Conservation (phyloP, 2,113 vertebrate species). For the Thunnus maccoyii region DNA sequence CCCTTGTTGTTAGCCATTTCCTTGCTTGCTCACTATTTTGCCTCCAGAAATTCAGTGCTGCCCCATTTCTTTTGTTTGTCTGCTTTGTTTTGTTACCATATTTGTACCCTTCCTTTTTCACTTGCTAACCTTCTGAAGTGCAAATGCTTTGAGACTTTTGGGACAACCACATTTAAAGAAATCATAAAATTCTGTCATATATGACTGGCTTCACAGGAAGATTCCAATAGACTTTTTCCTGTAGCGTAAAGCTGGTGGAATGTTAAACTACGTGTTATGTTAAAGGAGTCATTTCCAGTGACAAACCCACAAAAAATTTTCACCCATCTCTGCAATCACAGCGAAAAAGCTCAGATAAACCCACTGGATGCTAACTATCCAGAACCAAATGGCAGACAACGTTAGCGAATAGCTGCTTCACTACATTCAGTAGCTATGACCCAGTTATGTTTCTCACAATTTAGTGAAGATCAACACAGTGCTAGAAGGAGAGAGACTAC, state of each 20-base stretch:
- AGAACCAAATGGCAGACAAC: too few species aligned
- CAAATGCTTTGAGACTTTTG: conserved; percentile 8
- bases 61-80: not conserved
- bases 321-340: not conserved
- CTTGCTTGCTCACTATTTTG: conserved; percentile 20
- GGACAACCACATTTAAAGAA: not conserved
- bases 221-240: not conserved
- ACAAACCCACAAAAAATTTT: not conserved
- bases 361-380: too few species aligned
- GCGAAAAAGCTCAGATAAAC: too few species aligned
- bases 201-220: not conserved
- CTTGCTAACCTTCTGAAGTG: not conserved
- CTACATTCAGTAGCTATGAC: too few species aligned
- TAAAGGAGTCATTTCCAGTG: not conserved
- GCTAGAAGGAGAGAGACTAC: too few species aligned
- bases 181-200: not conserved
- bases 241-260: not conserved
- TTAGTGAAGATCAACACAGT: too few species aligned
- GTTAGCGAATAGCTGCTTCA: too few species aligned
- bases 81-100: conserved; percentile 1
- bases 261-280: not conserved
- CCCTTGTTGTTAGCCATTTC: not conserved
- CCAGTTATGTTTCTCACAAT: too few species aligned
- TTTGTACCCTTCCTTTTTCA: not conserved
- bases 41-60: not conserved